Conservation (phyloP, 1,140 invertebrate species). For the Drosophila persimilis region DNA sequence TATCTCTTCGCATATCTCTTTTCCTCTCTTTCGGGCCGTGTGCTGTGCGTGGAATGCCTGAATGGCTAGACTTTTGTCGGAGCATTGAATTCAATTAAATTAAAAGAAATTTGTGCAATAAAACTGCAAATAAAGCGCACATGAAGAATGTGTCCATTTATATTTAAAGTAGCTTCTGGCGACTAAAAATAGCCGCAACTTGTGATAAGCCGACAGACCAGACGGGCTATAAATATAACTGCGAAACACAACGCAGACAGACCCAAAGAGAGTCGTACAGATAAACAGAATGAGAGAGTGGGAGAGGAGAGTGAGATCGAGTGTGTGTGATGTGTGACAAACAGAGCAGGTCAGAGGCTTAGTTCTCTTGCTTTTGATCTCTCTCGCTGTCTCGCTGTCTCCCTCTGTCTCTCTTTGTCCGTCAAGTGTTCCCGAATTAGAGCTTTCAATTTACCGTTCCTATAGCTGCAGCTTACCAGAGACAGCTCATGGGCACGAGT, state of each 20-base stretch:
- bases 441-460: conserved; percentile 30
- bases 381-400: not conserved
- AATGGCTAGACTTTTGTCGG: conserved; percentile 37
- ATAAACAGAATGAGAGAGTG: not conserved
- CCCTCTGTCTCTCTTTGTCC: conserved; percentile 11
- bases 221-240: conserved; percentile 12
- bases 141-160: conserved; percentile 39
- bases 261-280: conserved; percentile 20
- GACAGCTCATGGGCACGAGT: not conserved
- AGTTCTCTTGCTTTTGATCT: not conserved
- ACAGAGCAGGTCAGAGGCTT: conserved; percentile 42
- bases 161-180: conserved; percentile 54
- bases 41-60: conserved; percentile 26
- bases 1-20: not conserved
- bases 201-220: conserved; percentile 65
- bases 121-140: conserved; percentile 46
- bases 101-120: conserved; percentile 68
- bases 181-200: conserved; percentile 63
- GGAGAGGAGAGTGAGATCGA: conserved; percentile 2
- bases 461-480: not conserved
- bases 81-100: conserved; percentile 70
- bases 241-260: no score
- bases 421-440: conserved; percentile 38
- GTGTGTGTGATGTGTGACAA: not conserved
- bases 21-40: conserved; percentile 1